Evolutionary conservation across 2,888 invertebrate genomes (phyloP).

Genomic region (Crossocerus cetratus): DNA sequence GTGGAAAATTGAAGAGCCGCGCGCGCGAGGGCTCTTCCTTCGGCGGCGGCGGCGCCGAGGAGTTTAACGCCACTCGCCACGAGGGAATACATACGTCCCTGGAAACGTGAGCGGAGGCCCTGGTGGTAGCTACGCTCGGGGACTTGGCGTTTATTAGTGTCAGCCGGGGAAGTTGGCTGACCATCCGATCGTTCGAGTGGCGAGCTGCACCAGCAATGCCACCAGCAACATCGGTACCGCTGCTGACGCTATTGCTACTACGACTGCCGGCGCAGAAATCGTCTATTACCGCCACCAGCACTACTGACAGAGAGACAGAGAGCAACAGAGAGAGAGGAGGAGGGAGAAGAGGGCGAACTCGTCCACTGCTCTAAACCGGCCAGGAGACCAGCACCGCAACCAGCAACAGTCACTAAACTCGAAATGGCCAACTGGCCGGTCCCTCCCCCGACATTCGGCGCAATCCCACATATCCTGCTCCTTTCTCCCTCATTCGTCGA

Average conservation of each 20-base stretch:
- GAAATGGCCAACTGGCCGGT: conserved; percentile 66
- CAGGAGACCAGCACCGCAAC: conserved; percentile 17
- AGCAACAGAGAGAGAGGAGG: no score
- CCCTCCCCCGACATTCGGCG: conserved; percentile 54
- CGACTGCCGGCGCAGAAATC: conserved; percentile 5
- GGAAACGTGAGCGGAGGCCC: conserved; percentile 15
- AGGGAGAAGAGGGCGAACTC: conserved; percentile 27
- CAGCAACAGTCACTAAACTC: conserved; percentile 66
- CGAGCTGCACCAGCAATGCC: conserved; percentile 45
- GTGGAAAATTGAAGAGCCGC: background rate
- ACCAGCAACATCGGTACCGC: conserved; percentile 26
- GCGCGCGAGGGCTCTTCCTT: background rate
- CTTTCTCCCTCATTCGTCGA: conserved; percentile 24
- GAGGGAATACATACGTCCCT: conserved; percentile 34
- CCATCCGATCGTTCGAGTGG: conserved; percentile 59
- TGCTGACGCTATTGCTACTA: conserved; percentile 11
- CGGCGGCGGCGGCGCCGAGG: background rate
- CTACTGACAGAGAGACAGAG: conserved; percentile 9
- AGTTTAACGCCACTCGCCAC: background rate
- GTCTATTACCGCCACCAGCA: conserved; percentile 9
- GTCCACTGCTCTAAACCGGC: conserved; percentile 27
- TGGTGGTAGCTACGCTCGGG: conserved; percentile 50
- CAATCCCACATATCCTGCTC: conserved; percentile 50
- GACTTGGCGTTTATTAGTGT: conserved; percentile 67
- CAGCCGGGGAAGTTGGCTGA: conserved; percentile 60